Evolutionary conservation across 2,113 vertebrate species (phyloP), one percentile per base, ranked within the genome.

Genomic region (Lampris incognitus): DNA sequence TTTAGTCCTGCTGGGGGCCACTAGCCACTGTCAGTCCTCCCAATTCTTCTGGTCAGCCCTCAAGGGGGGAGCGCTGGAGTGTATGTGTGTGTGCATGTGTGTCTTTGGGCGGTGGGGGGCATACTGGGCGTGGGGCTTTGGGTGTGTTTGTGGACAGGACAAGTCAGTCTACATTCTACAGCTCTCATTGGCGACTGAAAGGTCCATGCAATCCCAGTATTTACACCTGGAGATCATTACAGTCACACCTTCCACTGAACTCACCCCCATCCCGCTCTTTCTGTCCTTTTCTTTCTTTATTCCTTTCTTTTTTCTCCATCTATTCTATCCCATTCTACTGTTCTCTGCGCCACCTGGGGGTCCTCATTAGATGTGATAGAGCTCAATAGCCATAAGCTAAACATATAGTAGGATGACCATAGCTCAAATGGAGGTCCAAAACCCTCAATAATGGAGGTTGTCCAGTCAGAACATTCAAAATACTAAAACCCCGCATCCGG

Each of bases 1-100:
- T 90, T 92, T 90, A 86, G 89, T 92, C 92, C 86, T 88, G 90
- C 89, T 85, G 89, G 85, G 89, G 57, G 77, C 68, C 79, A 56
- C 56, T 13, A 6, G 74, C 9, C 55, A 57, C 46, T 52, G 5
- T 36, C 24, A 37, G 42, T 5, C 5, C 42, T 6, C 49, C 48
- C 36, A 10, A 5, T 48, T 62, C 52, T 36, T 6, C 74, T n/a
- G 1, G 63, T 66, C 57, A 67, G 69, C 38, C 36, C 13, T 66
- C 78, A 5, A 56, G n/a, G 7, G 11, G 69, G 46, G 24, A 7
- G 11, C 7, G 8, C 2, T 9, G 42, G 6, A 5, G 38, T 24
- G 44, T 42, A 44, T 37, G 11, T 9, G 57, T 7, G 44, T 2
- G 36, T 40, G 5, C 3, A 3, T 40, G 61, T 13, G 13, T 0